Evolutionary conservation across 2,888 invertebrate genomes (phyloP), one percentile per base, ranked within the genome.

Genomic region (Spatulosminthurus flaviceps): DNA sequence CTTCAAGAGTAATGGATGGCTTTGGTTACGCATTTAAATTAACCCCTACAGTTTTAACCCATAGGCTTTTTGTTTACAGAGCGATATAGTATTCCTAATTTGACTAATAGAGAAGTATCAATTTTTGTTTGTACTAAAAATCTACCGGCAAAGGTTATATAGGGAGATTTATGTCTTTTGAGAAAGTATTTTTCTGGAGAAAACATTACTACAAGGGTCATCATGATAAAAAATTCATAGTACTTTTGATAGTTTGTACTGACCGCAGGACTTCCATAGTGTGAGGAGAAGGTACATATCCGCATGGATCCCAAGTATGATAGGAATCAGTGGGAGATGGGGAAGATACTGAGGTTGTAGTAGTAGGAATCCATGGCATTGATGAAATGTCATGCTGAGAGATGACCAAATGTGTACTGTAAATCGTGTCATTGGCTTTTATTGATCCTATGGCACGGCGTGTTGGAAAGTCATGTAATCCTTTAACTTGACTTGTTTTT

Each of bases 371-470:
- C 4, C 5, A 34, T 34, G 21, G 19, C 60, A 73, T 73, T 60
- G 60, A 73, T 73, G 73, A 73, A 73, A 73, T 60, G 4, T 73
- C 73, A 73, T 60, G 73, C 73, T 73, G 73, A 60, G 73, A 16
- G 26, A 24, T 73, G 51, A 51, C 51, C 73, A 73, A 73, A 60
- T 73, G 51, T 51, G 60, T 24, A 26, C 73, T 28, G 60, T 60
- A 73, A 73, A 73, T 73, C 73, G 73, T 73, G 73, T 73, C 73
- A 73, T 60, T 73, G 73, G 51, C 51, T 73, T 72, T 13, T 26
- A 73, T 73, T 24, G 60, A 60, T 73, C 19, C 21, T n/a, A 5
- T 60, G 51, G 26, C 16, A 1, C 51, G 72, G 26, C 13, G n/a
- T 72, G 72, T 72, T 4, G n/a, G 72, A 4, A 26, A 51, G 72